Percentiles rank a stretch among this genome's conserved stretches.
Conservation (phyloP, 1,140 invertebrate genomes). For the Nephila pilipes region DNA sequence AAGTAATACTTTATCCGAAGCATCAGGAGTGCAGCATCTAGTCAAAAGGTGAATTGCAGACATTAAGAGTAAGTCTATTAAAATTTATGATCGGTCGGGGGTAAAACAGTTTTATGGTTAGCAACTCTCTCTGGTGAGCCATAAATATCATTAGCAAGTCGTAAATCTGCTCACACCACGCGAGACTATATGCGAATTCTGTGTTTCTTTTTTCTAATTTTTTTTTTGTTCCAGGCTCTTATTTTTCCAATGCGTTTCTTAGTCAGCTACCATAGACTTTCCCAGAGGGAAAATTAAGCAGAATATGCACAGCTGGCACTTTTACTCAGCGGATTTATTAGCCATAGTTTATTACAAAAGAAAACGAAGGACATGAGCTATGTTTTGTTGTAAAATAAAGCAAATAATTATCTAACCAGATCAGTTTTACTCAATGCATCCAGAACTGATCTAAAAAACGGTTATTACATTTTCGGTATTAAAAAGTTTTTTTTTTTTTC, state of each 20-base stretch:
- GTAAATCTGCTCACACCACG: constrained; percentile 36
- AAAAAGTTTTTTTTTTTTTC: too few relatives aligned
- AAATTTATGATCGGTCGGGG: constrained; percentile 63
- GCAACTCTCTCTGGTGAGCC: constrained; percentile 17
- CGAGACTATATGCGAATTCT: not conserved
- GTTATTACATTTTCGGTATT: too few relatives aligned
- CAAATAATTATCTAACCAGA: too few relatives aligned
- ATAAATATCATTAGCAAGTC: constrained; percentile 73
- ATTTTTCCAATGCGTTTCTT: not conserved
- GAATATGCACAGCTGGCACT: constrained; percentile 18
- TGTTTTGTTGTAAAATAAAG: not conserved
- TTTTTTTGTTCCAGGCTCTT: not conserved
- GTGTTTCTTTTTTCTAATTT: not conserved
- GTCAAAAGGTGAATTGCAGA: constrained; percentile 43
- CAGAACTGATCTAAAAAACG: too few relatives aligned
- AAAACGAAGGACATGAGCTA: not conserved
- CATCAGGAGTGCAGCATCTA: not conserved
- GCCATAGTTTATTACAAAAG: not conserved
- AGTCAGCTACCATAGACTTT: not conserved
- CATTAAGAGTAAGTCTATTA: constrained; percentile 59
- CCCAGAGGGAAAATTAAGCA: constrained; percentile 6
- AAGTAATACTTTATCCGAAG: not conserved
- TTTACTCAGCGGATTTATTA: not conserved
- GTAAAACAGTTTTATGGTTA: constrained; percentile 61
- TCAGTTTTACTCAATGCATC: too few relatives aligned